Evolutionary conservation across 2,113 vertebrate genomes (phyloP), one percentile per base, ranked within the genome.

Genomic region (Murina feae): DNA sequence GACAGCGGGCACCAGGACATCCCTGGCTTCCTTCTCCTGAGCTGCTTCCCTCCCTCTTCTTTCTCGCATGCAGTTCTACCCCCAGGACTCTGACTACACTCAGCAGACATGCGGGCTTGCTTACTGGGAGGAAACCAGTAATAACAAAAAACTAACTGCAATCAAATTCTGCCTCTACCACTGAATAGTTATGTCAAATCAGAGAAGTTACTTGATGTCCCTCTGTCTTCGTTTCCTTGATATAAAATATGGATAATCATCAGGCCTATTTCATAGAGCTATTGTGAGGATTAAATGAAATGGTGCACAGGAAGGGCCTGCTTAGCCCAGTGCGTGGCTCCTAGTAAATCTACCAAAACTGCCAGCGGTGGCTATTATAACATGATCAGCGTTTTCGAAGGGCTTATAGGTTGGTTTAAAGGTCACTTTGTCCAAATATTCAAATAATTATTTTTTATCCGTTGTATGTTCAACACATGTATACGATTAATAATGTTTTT

Each of bases 61-160:
- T 68, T 85, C 91, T 49, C 18, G 18, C 55, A 58, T 37, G 32
- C 32, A 8, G 68, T 39, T 17, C 58, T 89, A 37, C 32, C 60
- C 60, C 71, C 44, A 58, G 69, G 60, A 83, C 55, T 49, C 30
- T 9, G 65, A 37, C 32, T 11, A 23, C 20, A 44, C 71, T 60
- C 47, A 30, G 28, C 66, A 63, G 90, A 76, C 72, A 12, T 32
- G 13, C 0, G 4, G 68, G 76, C 55, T 1, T 63, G 47, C 63
- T 35, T 66, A 23, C 66, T 66, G 71, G 17, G 25, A 80, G 55
- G 89, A 71, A 60, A 86, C 55, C 65, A 71, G 53, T 55, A 44
- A 60, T 80, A 68, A 81, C 84, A 71, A 51, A 44, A 65, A 82
- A 49, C 58, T 68, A 47, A 71, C 71, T 35, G 51, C 90, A 89